Evolutionary conservation across 1,140 invertebrate species (phyloP), one percentile per base, ranked within the genome.

Genomic region (Heliconius melpomene): DNA sequence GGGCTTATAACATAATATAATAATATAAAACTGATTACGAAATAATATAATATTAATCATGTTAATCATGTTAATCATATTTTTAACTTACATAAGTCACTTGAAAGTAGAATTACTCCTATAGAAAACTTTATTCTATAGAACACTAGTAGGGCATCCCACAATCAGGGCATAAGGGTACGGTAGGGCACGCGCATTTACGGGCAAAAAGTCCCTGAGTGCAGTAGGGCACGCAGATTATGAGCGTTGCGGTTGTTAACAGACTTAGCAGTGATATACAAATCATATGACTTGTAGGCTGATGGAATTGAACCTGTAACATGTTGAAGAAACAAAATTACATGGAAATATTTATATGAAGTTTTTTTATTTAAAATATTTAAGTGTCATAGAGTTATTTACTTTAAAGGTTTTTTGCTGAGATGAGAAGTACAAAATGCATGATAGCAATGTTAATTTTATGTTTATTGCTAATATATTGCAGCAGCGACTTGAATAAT

Each of bases 121-220:
- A 52, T 52, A 46, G 40, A 36, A 7, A 36, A 36, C 32, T 13
- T 13, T 46, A 13, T 13, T 16, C 18, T 52, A 20, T 16, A 23
- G 52, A n/a, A 7, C 8, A 23, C 54, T 57, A 93, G 29, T 89
- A 91, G 2, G 86, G 78, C 72, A 90, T 85, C 57, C 91, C 91
- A 77, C 92, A 93, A 20, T 92, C 90, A 20, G 89, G 85, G 79
- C 92, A 93, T 46, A 88, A 75, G 16, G 90, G 90, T 16, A 79
- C 79, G 5, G 84, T 9, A 2, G 91, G 88, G 79, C 92, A 93
- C 11, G 74, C 52, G 75, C 92, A 93, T 79, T 84, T 88, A 23
- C 79, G 85, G 16, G 78, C 74, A 26, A 87, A 84, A 2, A 90
- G 75, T 1, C 78, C 82, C 8, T 84, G 80, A 18, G 86, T 76